Percentiles rank a stretch among this genome's conserved stretches.
These are phyloP conservation scores for Actenoides hombroni DNA, from an alignment of 2,113 vertebrate genomes.

Conservation along the genomic window DNA sequence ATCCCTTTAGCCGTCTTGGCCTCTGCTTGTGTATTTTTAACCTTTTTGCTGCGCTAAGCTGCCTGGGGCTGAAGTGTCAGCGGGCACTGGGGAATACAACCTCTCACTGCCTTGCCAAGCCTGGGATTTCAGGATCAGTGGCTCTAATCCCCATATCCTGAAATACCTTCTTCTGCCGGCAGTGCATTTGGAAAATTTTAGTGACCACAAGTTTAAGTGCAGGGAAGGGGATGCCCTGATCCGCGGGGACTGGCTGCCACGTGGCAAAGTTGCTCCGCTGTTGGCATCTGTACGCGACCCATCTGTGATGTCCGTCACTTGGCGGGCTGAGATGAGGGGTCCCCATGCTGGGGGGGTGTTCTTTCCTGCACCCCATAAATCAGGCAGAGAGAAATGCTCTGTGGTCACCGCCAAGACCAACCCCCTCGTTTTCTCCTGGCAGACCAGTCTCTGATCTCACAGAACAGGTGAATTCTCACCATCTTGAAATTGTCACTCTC, in stretches of 20 bases:
- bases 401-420: accelerated
- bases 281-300: accelerated
- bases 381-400: background rate
- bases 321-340: background rate
- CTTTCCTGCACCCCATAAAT: background rate
- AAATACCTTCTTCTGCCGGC: background rate
- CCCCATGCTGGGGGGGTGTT: accelerated
- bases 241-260: background rate
- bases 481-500: background rate
- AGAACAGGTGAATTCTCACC: background rate
- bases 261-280: background rate
- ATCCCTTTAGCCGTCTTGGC: constrained; percentile 51
- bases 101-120: background rate
- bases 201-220: accelerated
- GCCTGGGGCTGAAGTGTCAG: constrained; percentile 42
- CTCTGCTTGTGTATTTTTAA: constrained; percentile 65
- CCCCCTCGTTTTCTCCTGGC: background rate
- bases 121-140: constrained; percentile 53
- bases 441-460: background rate
- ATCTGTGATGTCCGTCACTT: accelerated
- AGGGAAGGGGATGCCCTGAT: background rate
- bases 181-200: background rate
- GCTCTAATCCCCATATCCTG: constrained; percentile 21
- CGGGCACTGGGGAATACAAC: background rate
- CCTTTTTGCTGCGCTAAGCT: constrained; percentile 68